A percentile compares a stretch with the other conserved stretches of the same genome.
Evolutionary conservation across 2,113 vertebrate genomes (phyloP).

Genomic region (Echinops telfairi): DNA sequence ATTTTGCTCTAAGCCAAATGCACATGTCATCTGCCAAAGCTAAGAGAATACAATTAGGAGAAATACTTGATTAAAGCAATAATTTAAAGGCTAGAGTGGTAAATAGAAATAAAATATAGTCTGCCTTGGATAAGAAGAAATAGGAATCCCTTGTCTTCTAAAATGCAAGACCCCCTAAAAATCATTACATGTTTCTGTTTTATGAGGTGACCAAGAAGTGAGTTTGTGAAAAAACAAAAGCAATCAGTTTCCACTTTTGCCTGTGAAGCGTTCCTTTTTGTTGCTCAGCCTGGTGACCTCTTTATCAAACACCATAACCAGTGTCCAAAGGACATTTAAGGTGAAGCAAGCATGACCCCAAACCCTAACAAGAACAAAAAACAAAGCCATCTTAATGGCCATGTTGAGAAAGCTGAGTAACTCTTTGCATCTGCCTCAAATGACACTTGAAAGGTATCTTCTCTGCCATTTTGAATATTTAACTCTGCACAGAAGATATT

Average conservation of each 20-base stretch:
- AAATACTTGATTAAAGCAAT: conserved; percentile 22
- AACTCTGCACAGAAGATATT: conserved; percentile 8
- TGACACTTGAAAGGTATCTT: background rate
- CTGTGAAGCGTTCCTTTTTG: background rate
- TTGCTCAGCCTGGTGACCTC: background rate
- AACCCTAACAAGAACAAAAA: background rate
- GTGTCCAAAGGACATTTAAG: background rate
- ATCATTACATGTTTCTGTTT: background rate
- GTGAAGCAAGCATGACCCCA: background rate
- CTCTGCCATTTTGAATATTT: conserved; percentile 45
- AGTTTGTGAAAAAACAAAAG: background rate
- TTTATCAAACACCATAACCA: background rate
- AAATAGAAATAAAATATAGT: background rate
- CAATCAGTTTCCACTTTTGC: background rate
- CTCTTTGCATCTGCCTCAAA: conserved; percentile 1
- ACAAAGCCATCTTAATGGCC: background rate
- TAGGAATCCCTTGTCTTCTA: background rate
- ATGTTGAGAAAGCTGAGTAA: background rate
- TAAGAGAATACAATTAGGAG: background rate
- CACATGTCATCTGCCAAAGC: background rate
- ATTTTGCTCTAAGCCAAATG: background rate
- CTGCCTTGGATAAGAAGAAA: background rate
- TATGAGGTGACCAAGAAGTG: background rate
- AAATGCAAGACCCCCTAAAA: background rate
- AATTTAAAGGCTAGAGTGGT: background rate